Evolutionary conservation across 2,888 invertebrate genomes (phyloP).

Genomic region (Alloscopus bannaensis): DNA sequence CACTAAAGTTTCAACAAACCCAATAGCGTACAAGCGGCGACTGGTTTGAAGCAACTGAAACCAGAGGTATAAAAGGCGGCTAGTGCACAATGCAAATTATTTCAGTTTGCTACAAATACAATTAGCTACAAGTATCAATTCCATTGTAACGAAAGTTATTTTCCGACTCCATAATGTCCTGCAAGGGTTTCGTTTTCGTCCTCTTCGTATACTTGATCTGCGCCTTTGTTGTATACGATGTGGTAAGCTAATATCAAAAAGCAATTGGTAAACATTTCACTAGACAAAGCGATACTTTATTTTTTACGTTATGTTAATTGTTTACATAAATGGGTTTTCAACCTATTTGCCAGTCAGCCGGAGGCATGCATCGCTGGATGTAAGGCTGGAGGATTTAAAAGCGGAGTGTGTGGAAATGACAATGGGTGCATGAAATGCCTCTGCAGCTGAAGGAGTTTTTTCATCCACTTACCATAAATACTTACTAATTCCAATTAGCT

Average conservation of each 20-base stretch:
- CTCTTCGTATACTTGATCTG: constrained; percentile 18
- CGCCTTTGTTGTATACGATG: constrained; percentile 26
- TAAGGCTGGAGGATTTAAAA: constrained; percentile 21
- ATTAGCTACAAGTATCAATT: too few species aligned
- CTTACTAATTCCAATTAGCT: not conserved
- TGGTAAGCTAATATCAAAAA: constrained; percentile 16
- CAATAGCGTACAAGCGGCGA: too few species aligned
- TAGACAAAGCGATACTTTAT: too few species aligned
- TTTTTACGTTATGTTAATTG: too few species aligned
- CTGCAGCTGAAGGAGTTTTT: constrained; percentile 14
- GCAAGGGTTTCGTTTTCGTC: constrained; percentile 25
- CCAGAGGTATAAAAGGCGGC: too few species aligned
- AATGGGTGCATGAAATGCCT: constrained; percentile 42
- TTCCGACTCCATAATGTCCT: constrained; percentile 13
- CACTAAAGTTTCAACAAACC: too few species aligned
- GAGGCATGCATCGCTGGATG: constrained; percentile 23
- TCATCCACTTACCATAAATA: not conserved
- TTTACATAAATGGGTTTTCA: constrained; percentile 10
- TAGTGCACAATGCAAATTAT: too few species aligned
- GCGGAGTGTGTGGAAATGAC: not conserved
- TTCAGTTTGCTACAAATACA: too few species aligned
- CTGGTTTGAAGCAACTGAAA: too few species aligned
- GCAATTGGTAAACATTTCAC: too few species aligned
- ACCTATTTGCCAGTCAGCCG: constrained; percentile 36
- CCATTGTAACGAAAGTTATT: too few species aligned